A percentile compares a stretch with the other conserved stretches of the same genome.
These are phyloP conservation scores for Periphyllus acericola DNA, from an alignment of 2,888 invertebrate species.

Conservation along the genomic window DNA sequence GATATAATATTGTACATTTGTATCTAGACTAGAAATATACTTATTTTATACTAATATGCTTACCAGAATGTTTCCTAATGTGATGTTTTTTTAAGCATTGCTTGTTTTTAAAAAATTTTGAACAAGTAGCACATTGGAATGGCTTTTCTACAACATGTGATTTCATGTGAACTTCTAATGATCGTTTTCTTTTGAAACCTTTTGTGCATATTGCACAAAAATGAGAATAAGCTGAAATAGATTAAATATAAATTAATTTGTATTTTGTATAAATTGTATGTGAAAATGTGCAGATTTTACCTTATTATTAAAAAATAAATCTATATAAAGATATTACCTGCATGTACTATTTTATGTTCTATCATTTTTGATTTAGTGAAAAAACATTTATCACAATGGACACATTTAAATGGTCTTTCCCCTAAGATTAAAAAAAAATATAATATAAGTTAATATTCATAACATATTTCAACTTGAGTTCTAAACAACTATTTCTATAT, in stretches of 20 bases:
- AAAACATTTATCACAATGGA: constrained; percentile 53
- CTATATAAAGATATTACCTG: constrained; percentile 26
- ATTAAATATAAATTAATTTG: not conserved
- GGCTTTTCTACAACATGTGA: constrained; percentile 50
- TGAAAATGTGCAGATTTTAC: not conserved
- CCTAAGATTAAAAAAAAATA: constrained; percentile 22
- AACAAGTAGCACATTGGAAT: constrained; percentile 52
- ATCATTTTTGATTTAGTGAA: constrained; percentile 58
- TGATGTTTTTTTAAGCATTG: constrained; percentile 52
- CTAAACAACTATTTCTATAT: too few relatives aligned
- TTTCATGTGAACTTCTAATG: constrained; percentile 54
- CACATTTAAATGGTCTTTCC: constrained; percentile 50
- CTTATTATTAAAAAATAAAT: not conserved
- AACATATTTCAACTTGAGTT: too few relatives aligned
- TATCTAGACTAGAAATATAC: too few relatives aligned
- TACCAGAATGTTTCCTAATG: constrained; percentile 58
- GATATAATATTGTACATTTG: too few relatives aligned
- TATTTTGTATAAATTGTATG: not conserved
- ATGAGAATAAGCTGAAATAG: constrained; percentile 47
- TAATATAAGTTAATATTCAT: not conserved
- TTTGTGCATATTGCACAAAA: constrained; percentile 47
- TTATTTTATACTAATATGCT: not conserved
- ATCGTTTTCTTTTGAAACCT: constrained; percentile 57
- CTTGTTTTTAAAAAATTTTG: constrained; percentile 50
- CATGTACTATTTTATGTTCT: constrained; percentile 52